A percentile compares a stretch with the other conserved stretches of the same genome.
Evolutionary conservation across 2,113 vertebrate genomes (phyloP).

Genomic region (Macroglossus sobrinus): DNA sequence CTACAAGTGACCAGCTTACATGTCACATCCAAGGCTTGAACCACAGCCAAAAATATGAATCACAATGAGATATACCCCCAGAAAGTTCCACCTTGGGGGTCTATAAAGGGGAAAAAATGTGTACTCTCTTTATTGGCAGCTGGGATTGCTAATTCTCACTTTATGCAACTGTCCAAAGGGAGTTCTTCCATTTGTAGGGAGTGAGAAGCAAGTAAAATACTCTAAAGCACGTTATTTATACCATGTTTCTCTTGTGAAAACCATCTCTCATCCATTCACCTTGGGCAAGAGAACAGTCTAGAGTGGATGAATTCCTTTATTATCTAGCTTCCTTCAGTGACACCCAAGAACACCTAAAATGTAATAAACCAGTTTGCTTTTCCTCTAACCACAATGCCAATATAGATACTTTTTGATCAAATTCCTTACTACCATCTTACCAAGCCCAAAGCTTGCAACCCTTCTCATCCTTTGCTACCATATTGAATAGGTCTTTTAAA

Average conservation of each 20-base stretch:
- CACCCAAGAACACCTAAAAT: background rate
- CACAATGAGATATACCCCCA: constrained; percentile 6
- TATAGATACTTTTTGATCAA: background rate
- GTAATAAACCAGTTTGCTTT: background rate
- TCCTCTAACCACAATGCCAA: background rate
- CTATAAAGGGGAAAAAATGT: background rate
- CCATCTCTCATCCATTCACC: background rate
- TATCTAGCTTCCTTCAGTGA: background rate
- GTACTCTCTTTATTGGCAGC: background rate
- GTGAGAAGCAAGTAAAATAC: background rate
- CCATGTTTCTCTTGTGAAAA: background rate
- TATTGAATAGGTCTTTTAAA: background rate
- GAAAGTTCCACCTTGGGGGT: constrained; percentile 8
- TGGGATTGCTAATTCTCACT: constrained; percentile 16
- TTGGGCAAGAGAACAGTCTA: background rate
- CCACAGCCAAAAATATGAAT: constrained; percentile 33
- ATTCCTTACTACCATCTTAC: background rate
- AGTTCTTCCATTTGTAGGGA: background rate
- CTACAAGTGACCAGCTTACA: constrained; percentile 42
- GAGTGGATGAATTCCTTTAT: background rate
- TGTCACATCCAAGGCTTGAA: constrained; percentile 32
- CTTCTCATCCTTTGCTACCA: background rate
- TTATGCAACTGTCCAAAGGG: background rate
- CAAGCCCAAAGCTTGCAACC: background rate
- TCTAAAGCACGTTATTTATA: background rate